These are phyloP conservation scores for Acanthurus tractus DNA, from an alignment of 2,797 vertebrate species.

Conservation along the genomic window DNA sequence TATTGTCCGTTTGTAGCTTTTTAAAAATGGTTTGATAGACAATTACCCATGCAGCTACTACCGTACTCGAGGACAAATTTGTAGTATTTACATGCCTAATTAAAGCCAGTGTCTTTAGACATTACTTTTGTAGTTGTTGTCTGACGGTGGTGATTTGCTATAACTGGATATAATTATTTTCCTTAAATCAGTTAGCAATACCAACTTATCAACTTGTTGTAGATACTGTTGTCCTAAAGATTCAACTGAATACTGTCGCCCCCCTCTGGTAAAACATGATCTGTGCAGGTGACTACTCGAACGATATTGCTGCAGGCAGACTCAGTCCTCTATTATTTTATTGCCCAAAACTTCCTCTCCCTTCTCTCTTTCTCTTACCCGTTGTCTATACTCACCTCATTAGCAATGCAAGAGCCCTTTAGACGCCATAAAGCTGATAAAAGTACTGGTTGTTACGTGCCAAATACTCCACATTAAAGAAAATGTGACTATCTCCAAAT, in stretches of 20 bases:
- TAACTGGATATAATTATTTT: too few species aligned
- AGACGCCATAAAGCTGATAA: background rate
- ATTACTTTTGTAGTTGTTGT: too few species aligned
- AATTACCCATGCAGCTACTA: too few species aligned
- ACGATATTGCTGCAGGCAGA: background rate
- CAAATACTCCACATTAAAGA: background rate
- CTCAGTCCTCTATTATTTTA: background rate
- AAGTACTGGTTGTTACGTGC: background rate
- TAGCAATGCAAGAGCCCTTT: background rate
- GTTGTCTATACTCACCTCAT: background rate
- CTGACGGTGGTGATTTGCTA: too few species aligned
- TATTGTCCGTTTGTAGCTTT: too few species aligned
- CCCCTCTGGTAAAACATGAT: slow-evolving; percentile 20
- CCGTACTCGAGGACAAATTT: too few species aligned
- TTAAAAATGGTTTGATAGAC: too few species aligned
- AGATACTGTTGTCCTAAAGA: background rate
- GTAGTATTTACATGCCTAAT: too few species aligned
- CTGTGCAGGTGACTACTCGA: slow-evolving; percentile 5
- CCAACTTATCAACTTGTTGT: background rate
- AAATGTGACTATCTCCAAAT: background rate
- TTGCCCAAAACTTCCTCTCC: background rate
- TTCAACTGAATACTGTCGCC: slow-evolving; percentile 24
- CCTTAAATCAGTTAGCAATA: background rate
- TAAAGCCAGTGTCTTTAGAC: too few species aligned
- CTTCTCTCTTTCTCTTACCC: background rate